A percentile compares a stretch with the other conserved stretches of the same genome.
These are phyloP conservation scores for Herminia tarsipennalis DNA, from an alignment of 2,888 invertebrate genomes.

Conservation along the genomic window DNA sequence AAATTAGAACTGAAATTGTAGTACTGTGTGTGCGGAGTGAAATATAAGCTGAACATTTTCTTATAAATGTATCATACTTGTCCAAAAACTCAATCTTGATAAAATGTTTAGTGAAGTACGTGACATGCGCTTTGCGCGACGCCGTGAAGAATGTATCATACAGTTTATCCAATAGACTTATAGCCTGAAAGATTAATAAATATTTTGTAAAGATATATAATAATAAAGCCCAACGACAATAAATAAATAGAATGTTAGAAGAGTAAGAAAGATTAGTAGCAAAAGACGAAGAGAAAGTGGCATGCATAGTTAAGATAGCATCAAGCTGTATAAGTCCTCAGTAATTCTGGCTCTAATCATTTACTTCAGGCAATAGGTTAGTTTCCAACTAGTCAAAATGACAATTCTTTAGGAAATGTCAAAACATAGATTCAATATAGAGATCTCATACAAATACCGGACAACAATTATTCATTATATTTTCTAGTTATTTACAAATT, in stretches of 20 bases:
- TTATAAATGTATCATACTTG: conserved; percentile 81
- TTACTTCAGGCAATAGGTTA: too few relatives aligned
- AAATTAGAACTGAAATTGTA: conserved; percentile 41
- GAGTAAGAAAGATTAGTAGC: conserved; percentile 22
- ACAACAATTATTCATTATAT: too few relatives aligned
- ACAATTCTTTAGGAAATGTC: too few relatives aligned
- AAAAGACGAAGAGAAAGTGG: conserved; percentile 4
- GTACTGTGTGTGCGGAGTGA: conserved; percentile 29
- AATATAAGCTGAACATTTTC: conserved; percentile 27
- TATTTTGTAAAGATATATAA: conserved; percentile 78
- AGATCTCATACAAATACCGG: too few relatives aligned
- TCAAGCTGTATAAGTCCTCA: conserved; percentile 15
- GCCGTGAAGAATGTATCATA: conserved; percentile 83
- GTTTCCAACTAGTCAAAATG: too few relatives aligned
- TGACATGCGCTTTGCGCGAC: conserved; percentile 85
- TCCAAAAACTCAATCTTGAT: conserved; percentile 90
- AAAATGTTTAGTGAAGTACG: conserved; percentile 88
- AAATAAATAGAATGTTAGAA: conserved; percentile 37
- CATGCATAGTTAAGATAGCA: conserved; percentile 18
- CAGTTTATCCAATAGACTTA: conserved; percentile 89
- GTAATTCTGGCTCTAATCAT: not conserved
- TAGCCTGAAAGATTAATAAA: conserved; percentile 85
- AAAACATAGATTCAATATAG: too few relatives aligned
- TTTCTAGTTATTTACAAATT: too few relatives aligned
- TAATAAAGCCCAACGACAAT: conserved; percentile 40